Evolutionary conservation across 1,140 invertebrate genomes (phyloP).

Genomic region (Hylaeus volcanicus): DNA sequence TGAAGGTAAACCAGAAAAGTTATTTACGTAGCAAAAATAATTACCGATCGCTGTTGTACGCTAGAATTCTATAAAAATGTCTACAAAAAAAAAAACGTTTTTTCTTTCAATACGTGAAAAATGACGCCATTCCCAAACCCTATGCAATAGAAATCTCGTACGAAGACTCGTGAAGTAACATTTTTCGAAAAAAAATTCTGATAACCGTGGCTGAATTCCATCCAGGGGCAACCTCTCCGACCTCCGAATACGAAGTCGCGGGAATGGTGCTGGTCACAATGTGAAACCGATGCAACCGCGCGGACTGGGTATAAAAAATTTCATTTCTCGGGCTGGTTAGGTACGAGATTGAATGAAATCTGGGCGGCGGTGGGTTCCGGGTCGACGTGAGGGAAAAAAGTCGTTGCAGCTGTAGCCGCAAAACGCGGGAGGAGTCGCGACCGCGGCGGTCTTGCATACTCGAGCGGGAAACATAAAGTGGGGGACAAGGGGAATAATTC

Average conservation of each 20-base stretch:
- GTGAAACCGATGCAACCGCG: conserved; percentile 42
- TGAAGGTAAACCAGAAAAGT: too few species aligned
- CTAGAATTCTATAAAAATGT: too few species aligned
- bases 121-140: too few species aligned
- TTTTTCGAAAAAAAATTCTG: too few species aligned
- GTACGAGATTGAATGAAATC: conserved; percentile 44
- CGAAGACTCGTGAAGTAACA: too few species aligned
- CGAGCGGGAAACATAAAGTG: conserved; percentile 28
- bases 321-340: conserved; percentile 41
- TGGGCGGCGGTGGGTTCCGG: not conserved
- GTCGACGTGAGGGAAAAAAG: conserved; percentile 1
- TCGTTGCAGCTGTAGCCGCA: conserved; percentile 35
- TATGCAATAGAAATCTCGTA: too few species aligned
- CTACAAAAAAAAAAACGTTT: too few species aligned
- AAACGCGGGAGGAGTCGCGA: not conserved
- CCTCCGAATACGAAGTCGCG: not conserved
- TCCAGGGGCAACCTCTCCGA: too few species aligned
- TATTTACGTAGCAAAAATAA: too few species aligned
- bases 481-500: conserved; percentile 29
- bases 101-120: too few species aligned
- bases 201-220: too few species aligned
- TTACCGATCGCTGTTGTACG: too few species aligned
- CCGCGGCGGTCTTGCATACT: conserved; percentile 30
- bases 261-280: conserved; percentile 32
- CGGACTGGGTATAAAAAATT: conserved; percentile 27